phyloP scores from a whole-genome alignment of 2,888 invertebrate species.

The Autographa pulchrina region DNA sequence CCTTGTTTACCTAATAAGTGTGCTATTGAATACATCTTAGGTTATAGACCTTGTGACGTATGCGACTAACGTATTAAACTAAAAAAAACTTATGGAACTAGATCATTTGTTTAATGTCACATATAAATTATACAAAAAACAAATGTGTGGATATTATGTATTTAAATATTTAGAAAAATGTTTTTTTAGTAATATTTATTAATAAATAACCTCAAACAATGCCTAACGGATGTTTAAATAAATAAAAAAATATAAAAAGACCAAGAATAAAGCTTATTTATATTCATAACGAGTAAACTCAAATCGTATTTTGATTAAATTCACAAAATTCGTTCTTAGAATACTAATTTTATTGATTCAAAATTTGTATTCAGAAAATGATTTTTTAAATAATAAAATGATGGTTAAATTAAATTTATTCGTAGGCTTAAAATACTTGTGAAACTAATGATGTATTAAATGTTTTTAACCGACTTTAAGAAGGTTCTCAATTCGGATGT shows the following conservation, averaged over 20 bases:
- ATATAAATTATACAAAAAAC: not conserved
- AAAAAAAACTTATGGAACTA: not conserved
- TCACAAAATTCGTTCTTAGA: not conserved
- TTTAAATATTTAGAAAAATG: too few species aligned
- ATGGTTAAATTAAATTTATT: not conserved
- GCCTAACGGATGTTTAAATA: not conserved
- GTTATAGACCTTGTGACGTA: not conserved
- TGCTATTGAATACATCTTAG: not conserved
- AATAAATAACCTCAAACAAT: too few species aligned
- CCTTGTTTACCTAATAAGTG: not conserved
- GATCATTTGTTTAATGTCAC: not conserved
- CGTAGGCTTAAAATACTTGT: not conserved
- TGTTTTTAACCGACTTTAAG: too few species aligned
- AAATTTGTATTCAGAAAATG: not conserved
- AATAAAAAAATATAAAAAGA: not conserved
- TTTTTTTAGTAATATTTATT: too few species aligned
- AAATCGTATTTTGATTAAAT: not conserved
- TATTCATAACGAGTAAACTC: not conserved
- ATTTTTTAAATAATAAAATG: not conserved
- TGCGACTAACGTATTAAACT: not conserved
- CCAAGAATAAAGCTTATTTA: not conserved
- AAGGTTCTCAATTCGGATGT: too few species aligned
- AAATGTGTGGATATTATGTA: not conserved
- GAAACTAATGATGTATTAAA: too few species aligned
- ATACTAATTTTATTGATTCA: not conserved